Evolutionary conservation across 2,113 vertebrate species (phyloP).

Genomic region (Uropsilus gracilis): DNA sequence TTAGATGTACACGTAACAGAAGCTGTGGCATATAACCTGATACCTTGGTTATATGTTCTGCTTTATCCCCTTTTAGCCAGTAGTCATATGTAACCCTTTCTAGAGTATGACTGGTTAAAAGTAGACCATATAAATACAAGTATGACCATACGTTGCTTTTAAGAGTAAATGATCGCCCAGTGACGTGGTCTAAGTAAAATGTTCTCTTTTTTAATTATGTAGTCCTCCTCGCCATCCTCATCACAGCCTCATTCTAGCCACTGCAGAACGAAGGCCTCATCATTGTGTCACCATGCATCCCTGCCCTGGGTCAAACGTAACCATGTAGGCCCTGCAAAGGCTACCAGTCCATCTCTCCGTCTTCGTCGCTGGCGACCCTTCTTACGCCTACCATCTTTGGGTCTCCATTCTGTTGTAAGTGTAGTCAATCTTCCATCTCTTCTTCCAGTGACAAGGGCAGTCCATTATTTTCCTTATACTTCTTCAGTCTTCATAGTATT

Average conservation of each 20-base stretch:
- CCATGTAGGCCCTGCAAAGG: conserved; percentile 89
- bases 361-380: conserved; percentile 90
- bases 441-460: conserved; percentile 80
- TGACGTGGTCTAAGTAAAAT: conserved; percentile 85
- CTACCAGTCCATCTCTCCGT: conserved; percentile 88
- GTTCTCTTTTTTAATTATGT: conserved; percentile 89
- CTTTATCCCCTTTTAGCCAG: conserved; percentile 27
- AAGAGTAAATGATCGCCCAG: conserved; percentile 75
- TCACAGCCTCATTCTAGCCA: conserved; percentile 89
- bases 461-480: conserved; percentile 63
- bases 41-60: conserved; percentile 31
- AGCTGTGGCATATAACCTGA: conserved; percentile 41
- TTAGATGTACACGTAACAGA: conserved; percentile 30
- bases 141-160: conserved; percentile 82
- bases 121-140: conserved; percentile 46
- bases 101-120: conserved; percentile 70
- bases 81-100: conserved; percentile 57
- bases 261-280: conserved; percentile 89
- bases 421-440: conserved; percentile 88
- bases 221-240: conserved; percentile 89
- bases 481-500: conserved; percentile 79
- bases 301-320: conserved; percentile 89
- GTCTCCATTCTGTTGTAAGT: conserved; percentile 90
- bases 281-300: conserved; percentile 89
- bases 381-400: conserved; percentile 89